These are phyloP conservation scores for Oxytorus armatus DNA, from an alignment of 2,888 invertebrate genomes.

Conservation along the genomic window DNA sequence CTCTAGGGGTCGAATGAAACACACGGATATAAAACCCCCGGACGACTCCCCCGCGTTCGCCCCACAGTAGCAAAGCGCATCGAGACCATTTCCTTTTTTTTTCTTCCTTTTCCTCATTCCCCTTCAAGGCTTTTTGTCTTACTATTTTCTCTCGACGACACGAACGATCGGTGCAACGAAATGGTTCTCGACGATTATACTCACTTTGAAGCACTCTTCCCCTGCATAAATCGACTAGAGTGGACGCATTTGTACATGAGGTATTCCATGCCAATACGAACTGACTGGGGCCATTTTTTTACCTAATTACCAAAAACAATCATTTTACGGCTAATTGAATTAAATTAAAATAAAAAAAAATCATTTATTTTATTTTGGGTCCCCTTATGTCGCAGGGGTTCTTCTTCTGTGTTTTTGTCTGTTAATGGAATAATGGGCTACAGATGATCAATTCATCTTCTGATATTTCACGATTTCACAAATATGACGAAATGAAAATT, in stretches of 20 bases:
- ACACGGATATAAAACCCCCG: conserved; percentile 58
- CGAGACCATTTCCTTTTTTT: conserved; percentile 29
- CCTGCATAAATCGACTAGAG: conserved; percentile 24
- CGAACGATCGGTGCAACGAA: conserved; percentile 49
- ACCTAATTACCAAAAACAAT: too few species aligned
- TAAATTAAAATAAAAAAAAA: too few species aligned
- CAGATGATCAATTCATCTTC: too few species aligned
- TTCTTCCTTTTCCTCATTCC: conserved; percentile 42
- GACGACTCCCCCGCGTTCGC: conserved; percentile 44
- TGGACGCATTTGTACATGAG: conserved; percentile 4
- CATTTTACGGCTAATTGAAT: too few species aligned
- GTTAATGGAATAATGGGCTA: too few species aligned
- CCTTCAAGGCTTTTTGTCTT: conserved; percentile 36
- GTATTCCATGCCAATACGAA: conserved; percentile 2
- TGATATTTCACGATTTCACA: too few species aligned
- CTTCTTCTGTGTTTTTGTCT: too few species aligned
- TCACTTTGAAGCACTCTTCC: conserved; percentile 48
- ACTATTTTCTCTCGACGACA: conserved; percentile 11
- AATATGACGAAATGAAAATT: too few species aligned
- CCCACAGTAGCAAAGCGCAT: conserved; percentile 48
- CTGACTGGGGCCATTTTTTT: neutral
- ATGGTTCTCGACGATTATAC: conserved; percentile 57
- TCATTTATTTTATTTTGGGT: too few species aligned
- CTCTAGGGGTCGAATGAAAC: conserved; percentile 42
- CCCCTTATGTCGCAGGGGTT: too few species aligned